phyloP scores from a whole-genome alignment of 2,888 invertebrate species.

The Eurois occulta region DNA sequence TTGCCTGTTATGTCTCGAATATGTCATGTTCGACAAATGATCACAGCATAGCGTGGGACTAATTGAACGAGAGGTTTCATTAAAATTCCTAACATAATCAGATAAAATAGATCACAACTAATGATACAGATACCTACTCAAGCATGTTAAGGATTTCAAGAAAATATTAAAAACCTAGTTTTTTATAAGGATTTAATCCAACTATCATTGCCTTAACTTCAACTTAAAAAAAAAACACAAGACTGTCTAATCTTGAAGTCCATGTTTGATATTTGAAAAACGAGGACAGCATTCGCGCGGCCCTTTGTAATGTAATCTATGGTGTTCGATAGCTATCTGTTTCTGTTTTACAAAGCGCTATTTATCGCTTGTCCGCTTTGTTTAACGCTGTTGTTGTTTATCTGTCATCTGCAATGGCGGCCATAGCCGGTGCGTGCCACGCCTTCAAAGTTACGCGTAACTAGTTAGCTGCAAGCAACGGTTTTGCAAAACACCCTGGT shows the following conservation, averaged over 20 bases:
- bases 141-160: conserved; percentile 28
- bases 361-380: conserved; percentile 55
- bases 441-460: conserved; percentile 55
- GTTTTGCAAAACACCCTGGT: conserved; percentile 64
- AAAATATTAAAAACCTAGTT: not conserved
- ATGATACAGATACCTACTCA: conserved; percentile 5
- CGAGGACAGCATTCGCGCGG: conserved; percentile 34
- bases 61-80: conserved; percentile 57
- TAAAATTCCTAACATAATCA: conserved; percentile 48
- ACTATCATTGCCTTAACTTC: not conserved
- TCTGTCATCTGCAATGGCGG: conserved; percentile 65
- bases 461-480: conserved; percentile 53
- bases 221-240: conserved; percentile 1
- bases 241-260: conserved; percentile 23
- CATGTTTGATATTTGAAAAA: conserved; percentile 49
- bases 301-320: conserved; percentile 59
- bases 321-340: conserved; percentile 53
- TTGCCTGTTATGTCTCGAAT: conserved; percentile 54
- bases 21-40: conserved; percentile 62
- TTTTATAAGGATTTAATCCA: not conserved
- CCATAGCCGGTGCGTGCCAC: conserved; percentile 57
- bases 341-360: conserved; percentile 44
- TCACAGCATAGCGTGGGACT: conserved; percentile 29
- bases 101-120: conserved; percentile 47
- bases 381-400: conserved; percentile 64